phyloP scores from a whole-genome alignment of 2,888 invertebrate genomes.

The Mesorhabditis sp. region DNA sequence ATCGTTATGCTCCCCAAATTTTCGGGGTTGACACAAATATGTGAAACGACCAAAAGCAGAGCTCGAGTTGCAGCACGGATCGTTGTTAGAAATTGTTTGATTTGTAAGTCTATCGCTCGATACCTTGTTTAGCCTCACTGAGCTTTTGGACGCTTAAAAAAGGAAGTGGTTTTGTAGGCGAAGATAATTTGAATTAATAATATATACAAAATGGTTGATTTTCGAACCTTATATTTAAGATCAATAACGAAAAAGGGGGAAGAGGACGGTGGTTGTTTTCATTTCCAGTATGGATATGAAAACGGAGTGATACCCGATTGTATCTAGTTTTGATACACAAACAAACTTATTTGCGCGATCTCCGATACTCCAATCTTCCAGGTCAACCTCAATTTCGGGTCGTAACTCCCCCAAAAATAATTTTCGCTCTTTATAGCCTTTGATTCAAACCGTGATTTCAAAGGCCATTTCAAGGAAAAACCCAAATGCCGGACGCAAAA shows the following conservation, averaged over 20 bases:
- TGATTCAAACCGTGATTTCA: slow-evolving; percentile 40
- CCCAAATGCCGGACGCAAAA: slow-evolving; percentile 27
- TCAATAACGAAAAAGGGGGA: slow-evolving; percentile 46
- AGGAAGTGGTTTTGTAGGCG: slow-evolving; percentile 24
- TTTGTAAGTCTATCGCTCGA: slow-evolving; percentile 7
- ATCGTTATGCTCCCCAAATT: slow-evolving; percentile 31
- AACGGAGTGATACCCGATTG: slow-evolving; percentile 11
- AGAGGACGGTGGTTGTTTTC: slow-evolving; percentile 45
- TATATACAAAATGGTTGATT: neutral
- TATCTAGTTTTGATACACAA: too few species aligned
- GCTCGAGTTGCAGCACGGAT: slow-evolving; percentile 48
- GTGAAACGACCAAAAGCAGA: slow-evolving; percentile 46
- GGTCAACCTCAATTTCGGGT: slow-evolving; percentile 41
- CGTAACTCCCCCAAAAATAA: slow-evolving; percentile 30
- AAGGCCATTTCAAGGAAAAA: slow-evolving; percentile 30
- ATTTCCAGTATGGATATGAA: neutral
- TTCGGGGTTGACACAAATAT: slow-evolving; percentile 50
- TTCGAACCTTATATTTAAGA: slow-evolving; percentile 37
- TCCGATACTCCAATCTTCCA: slow-evolving; percentile 32
- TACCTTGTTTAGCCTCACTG: slow-evolving; percentile 35
- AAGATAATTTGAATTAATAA: slow-evolving; percentile 29
- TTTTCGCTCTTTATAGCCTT: too few species aligned
- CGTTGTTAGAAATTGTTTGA: slow-evolving; percentile 28
- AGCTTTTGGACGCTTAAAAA: slow-evolving; percentile 32
- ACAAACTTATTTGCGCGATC: slow-evolving; percentile 31